These are phyloP conservation scores for Psettodes erumei DNA, from an alignment of 2,113 vertebrate species.

Conservation along the genomic window DNA sequence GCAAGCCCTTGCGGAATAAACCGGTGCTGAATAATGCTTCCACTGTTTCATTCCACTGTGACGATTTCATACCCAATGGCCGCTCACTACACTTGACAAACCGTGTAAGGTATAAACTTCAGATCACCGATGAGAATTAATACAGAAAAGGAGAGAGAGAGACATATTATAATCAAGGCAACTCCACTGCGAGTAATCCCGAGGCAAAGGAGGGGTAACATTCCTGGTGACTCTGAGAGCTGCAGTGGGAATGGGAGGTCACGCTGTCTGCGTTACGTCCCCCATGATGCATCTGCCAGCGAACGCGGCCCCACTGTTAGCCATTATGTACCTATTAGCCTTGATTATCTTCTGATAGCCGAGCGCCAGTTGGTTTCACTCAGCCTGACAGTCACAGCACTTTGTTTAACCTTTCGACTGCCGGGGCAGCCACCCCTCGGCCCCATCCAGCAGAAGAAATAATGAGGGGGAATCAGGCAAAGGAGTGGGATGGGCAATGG, in stretches of 20 bases:
- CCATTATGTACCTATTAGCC: slow-evolving; percentile 99
- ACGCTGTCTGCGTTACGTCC: slow-evolving; percentile 88
- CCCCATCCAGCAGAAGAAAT: slow-evolving; percentile 85
- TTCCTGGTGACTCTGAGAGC: slow-evolving; percentile 73
- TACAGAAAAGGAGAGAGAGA: slow-evolving; percentile 8
- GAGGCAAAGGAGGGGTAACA: slow-evolving; percentile 54
- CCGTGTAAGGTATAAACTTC: slow-evolving; percentile 33
- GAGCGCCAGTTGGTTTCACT: slow-evolving; percentile 95
- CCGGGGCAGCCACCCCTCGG: slow-evolving; percentile 82
- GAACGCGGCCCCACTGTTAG: slow-evolving; percentile 91
- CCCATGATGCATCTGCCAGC: slow-evolving; percentile 90
- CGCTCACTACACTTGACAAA: slow-evolving; percentile 36
- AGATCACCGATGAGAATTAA: slow-evolving; percentile 39
- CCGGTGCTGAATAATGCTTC: slow-evolving; percentile 62
- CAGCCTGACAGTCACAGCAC: slow-evolving; percentile 92
- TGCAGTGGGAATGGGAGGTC: slow-evolving; percentile 85
- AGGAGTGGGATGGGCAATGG: slow-evolving; percentile 69
- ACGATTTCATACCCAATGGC: slow-evolving; percentile 61
- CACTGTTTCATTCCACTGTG: slow-evolving; percentile 55
- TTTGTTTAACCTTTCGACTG: slow-evolving; percentile 97
- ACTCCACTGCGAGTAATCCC: slow-evolving; percentile 55
- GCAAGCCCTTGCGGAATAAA: slow-evolving; percentile 32
- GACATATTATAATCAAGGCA: slow-evolving; percentile 46
- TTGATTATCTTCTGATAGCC: slow-evolving; percentile 97
- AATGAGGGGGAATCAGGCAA: slow-evolving; percentile 76